These are phyloP conservation scores for Podocnemis expansa DNA, from an alignment of 2,113 vertebrate species.

Conservation along the genomic window DNA sequence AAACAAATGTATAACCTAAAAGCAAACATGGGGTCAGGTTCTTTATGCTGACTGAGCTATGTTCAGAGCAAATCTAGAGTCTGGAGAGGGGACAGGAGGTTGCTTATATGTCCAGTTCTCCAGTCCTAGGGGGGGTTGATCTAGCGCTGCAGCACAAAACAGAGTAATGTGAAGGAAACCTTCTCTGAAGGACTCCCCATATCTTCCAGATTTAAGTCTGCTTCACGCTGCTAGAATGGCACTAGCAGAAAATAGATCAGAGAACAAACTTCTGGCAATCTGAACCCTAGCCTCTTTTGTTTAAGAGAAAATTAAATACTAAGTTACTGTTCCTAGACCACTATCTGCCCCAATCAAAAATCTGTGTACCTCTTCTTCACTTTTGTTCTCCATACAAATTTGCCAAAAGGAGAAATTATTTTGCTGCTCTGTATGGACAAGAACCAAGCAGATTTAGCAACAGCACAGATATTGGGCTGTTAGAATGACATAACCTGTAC, in stretches of 20 bases:
- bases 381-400: no score
- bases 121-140: not conserved
- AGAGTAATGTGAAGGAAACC: no score
- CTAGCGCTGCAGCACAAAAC: no score
- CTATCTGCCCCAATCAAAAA: not conserved
- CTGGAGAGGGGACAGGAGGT: not conserved
- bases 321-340: not conserved
- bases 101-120: no score
- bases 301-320: not conserved
- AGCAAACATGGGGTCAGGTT: not conserved
- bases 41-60: not conserved
- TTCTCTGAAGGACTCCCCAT: not conserved
- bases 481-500: not conserved
- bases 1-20: not conserved
- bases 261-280: not conserved
- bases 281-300: not conserved
- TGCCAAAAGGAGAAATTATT: no score
- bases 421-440: no score
- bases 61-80: not conserved
- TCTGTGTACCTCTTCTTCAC: no score
- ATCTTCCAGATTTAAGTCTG: not conserved
- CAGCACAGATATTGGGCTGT: not conserved
- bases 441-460: not conserved
- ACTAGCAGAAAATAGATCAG: not conserved
- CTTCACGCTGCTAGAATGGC: not conserved